phyloP scores from a whole-genome alignment of 1,140 invertebrate genomes.

The Melitaea cinxia region DNA sequence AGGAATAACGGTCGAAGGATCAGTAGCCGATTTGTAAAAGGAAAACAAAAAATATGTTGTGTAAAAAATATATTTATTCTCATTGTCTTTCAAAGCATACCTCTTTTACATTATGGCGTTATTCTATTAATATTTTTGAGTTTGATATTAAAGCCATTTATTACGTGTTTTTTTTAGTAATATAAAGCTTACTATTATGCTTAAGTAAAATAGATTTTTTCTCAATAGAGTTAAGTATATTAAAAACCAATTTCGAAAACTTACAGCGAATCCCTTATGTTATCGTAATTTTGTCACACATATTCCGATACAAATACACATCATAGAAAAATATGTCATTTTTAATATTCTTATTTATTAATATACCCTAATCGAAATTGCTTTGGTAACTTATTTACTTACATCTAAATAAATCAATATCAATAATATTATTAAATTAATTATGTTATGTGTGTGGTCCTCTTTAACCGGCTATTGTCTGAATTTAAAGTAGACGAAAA shows the following conservation, averaged over 20 bases:
- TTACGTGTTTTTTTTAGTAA: slow-evolving; percentile 67
- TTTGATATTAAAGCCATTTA: slow-evolving; percentile 71
- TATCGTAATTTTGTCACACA: slow-evolving; percentile 44
- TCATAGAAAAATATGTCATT: slow-evolving; percentile 65
- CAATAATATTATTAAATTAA: slow-evolving; percentile 12
- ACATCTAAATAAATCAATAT: slow-evolving; percentile 19
- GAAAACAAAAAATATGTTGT: slow-evolving; percentile 44
- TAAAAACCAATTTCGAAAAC: slow-evolving; percentile 55
- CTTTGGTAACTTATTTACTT: slow-evolving; percentile 75
- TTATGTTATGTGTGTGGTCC: slow-evolving; percentile 22
- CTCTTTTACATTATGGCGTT: slow-evolving; percentile 51
- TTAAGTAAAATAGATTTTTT: slow-evolving; percentile 57
- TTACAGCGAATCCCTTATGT: slow-evolving; percentile 38
- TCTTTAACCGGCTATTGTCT: slow-evolving; percentile 18
- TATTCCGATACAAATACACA: slow-evolving; percentile 27
- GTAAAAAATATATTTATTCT: slow-evolving; percentile 80
- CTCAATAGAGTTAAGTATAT: slow-evolving; percentile 73
- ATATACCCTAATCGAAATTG: slow-evolving; percentile 60
- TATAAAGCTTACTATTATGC: slow-evolving; percentile 58
- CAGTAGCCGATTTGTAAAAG: slow-evolving; percentile 84
- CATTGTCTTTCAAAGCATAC: slow-evolving; percentile 62
- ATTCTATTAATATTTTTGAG: slow-evolving; percentile 59
- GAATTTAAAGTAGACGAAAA: background rate
- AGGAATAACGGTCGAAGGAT: slow-evolving; percentile 86
- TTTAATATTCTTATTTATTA: slow-evolving; percentile 43